Percentiles rank a stretch among this genome's conserved stretches.
phyloP scores from a whole-genome alignment of 2,888 invertebrate species.

The Phaedon cochleariae region DNA sequence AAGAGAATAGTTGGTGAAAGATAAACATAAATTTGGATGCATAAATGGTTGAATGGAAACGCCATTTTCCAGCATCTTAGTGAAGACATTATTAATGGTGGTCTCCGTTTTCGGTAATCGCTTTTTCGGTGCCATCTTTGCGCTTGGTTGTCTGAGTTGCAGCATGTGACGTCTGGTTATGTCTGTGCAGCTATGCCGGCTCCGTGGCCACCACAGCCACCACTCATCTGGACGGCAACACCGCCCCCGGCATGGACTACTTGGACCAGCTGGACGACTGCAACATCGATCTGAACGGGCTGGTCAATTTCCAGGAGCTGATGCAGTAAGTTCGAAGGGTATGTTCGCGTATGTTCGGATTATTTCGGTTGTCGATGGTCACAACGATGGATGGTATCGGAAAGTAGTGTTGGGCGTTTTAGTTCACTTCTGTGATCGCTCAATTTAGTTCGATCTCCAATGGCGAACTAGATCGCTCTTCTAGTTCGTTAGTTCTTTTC shows the following conservation, averaged over 20 bases:
- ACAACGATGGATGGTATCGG: no score
- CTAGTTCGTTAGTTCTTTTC: no score
- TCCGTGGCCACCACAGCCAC: constrained; percentile 58
- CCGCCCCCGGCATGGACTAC: constrained; percentile 56
- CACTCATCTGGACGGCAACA: constrained; percentile 45
- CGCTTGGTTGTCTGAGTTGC: constrained; percentile 61
- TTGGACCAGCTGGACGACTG: constrained; percentile 57
- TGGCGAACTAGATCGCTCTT: no score
- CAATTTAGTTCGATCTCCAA: no score
- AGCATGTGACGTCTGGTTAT: constrained; percentile 63
- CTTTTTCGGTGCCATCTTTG: constrained; percentile 26
- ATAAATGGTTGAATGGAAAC: no score
- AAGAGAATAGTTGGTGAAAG: no score
- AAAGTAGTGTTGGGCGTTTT: no score
- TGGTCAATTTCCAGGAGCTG: constrained; percentile 58
- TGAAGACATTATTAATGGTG: no score
- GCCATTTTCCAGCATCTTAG: no score
- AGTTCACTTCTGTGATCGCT: no score
- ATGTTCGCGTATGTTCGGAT: not conserved
- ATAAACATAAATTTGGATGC: no score
- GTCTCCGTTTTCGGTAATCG: constrained; percentile 12
- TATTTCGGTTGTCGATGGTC: no score
- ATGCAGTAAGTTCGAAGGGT: constrained; percentile 48
- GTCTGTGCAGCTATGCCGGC: constrained; percentile 62
- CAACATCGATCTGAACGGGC: constrained; percentile 56